Evolutionary conservation across 2,113 vertebrate genomes (phyloP).

Genomic region (Blennius ocellaris): DNA sequence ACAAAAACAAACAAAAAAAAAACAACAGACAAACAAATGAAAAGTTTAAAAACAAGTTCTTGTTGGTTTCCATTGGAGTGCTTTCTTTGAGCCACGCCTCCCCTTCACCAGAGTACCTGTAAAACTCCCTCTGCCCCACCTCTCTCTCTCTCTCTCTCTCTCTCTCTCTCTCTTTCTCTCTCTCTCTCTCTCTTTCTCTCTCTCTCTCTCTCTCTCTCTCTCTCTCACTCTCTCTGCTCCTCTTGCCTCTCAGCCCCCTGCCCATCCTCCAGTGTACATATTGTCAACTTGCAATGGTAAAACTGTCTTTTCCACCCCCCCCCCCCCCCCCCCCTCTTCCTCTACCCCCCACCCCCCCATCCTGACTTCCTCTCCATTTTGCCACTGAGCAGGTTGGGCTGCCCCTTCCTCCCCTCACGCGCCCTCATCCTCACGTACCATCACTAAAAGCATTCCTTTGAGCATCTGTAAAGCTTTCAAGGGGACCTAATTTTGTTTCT

Average conservation of each 20-base stretch:
- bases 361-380: constrained; percentile 35
- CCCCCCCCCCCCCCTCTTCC: constrained; percentile 16
- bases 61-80: constrained; percentile 99
- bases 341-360: constrained; percentile 27
- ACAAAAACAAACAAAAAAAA: constrained; percentile 75
- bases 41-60: constrained; percentile 84
- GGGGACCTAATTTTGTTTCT: constrained; percentile 66
- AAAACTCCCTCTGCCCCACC: constrained; percentile 67
- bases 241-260: constrained; percentile 43
- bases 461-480: constrained; percentile 81
- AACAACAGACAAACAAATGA: constrained; percentile 87
- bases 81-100: constrained; percentile 95
- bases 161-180: constrained; percentile 20
- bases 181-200: constrained; percentile 18
- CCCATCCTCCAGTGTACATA: constrained; percentile 81
- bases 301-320: constrained; percentile 29
- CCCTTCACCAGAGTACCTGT: constrained; percentile 82
- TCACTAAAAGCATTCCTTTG: constrained; percentile 91
- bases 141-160: constrained; percentile 26
- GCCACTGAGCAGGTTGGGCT: constrained; percentile 52
- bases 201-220: constrained; percentile 12
- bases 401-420: not conserved
- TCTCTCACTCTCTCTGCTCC: constrained; percentile 16
- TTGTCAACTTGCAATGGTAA: constrained; percentile 74
- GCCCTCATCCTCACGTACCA: constrained; percentile 70